These are phyloP conservation scores for Anniella stebbinsi DNA, from an alignment of 2,797 vertebrate genomes.

Conservation along the genomic window DNA sequence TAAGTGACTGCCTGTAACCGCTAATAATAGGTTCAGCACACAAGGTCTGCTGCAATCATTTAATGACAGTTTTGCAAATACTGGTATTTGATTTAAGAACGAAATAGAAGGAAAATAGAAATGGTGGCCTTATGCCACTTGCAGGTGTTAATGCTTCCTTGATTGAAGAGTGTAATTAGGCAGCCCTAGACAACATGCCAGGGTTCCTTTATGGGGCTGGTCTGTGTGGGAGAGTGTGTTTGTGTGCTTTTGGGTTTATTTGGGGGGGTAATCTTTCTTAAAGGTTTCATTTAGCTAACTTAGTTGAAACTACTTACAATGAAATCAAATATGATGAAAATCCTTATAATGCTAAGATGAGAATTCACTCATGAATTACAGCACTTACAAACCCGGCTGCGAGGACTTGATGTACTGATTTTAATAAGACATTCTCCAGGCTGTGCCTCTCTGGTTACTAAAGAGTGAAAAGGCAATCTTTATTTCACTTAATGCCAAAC, in stretches of 20 bases:
- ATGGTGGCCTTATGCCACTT: conserved; percentile 20
- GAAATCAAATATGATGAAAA: not conserved
- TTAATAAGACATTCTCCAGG: not conserved
- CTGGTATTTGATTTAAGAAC: conserved; percentile 19
- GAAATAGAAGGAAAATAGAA: conserved; percentile 8
- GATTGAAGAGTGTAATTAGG: conserved; percentile 5
- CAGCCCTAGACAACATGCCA: not conserved
- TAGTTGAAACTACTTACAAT: not conserved
- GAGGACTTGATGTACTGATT: not conserved
- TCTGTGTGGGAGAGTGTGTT: conserved; percentile 15
- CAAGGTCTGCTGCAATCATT: conserved; percentile 6
- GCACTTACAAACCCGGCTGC: not conserved
- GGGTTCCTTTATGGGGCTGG: not conserved
- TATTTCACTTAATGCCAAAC: not conserved
- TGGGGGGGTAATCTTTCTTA: not conserved
- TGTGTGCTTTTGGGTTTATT: not conserved
- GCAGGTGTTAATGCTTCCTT: conserved; percentile 25
- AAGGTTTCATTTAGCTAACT: conserved; percentile 17
- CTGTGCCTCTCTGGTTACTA: not conserved
- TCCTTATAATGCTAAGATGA: not conserved
- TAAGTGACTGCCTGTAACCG: not conserved
- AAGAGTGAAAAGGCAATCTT: not conserved
- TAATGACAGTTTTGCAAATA: conserved; percentile 13
- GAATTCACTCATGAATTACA: not conserved
- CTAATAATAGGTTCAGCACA: not conserved